Base-by-base conservation (phyloP, 2,797 vertebrate species). In the Serranus cabrilla region DNA sequence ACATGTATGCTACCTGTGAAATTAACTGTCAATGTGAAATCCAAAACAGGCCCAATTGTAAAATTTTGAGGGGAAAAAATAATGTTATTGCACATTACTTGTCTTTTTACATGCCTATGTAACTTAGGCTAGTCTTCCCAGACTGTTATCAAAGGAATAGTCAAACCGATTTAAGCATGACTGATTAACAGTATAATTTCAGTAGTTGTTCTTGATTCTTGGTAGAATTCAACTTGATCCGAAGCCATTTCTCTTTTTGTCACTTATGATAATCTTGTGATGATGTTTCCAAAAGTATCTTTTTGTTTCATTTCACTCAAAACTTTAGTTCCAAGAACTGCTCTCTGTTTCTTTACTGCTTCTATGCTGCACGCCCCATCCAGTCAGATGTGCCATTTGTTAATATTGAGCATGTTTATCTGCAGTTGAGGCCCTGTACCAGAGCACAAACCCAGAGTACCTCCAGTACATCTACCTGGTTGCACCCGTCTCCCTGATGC, bases 391-490 rank as follows among this genome's bases (percentile, higher is more conserved):
- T 37, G 54, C 25, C 45, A 8, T 58, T 55, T 49, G 17, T 40
- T n/a, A 49, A 40, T 40, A 57, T 17, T 61, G 21, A 68, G 20
- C 7, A 93, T 96, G 31, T 97, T 95, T 91, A 16, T 82, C 62
- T 60, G 14, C 87, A 95, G 94, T 94, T 62, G 90, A 93, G 66
- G 93, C 94, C 20, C 80, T 95, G 5, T 95, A 95, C 82, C 63
- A 85, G 55, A 89, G 91, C 71, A 97, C 97, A 25, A 93, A 98
- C 66, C 97, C 98, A 47, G 96, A 99, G 74, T 99, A 99, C 92
- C 95, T 97, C 46, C 97, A 99, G 93, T 99, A 99, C 85, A 98
- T 99, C 92, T 99, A 99, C 91, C 91, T 99, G 93, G 97, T 99
- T 81, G 98, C 98, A 37, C 98, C 98, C 7, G 96, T 99, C 83